Evolutionary conservation across 2,888 invertebrate species (phyloP), one percentile per base, ranked within the genome.

Genomic region (Marronus borbonicus): DNA sequence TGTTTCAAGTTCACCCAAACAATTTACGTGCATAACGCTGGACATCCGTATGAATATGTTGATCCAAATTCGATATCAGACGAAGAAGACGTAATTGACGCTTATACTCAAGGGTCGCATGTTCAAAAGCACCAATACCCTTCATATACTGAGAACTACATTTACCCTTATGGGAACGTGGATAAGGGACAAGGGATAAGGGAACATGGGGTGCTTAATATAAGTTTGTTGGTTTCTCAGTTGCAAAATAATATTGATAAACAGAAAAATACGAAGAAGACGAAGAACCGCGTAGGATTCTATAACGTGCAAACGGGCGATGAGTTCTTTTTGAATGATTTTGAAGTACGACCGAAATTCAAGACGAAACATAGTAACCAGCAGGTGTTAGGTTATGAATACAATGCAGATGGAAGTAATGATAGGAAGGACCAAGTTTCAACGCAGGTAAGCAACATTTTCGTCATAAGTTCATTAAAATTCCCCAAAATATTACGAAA

Each of bases 221-320:
- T 55, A 5, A 70, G n/a, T n/a, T 36, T 58, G 8, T 55, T 70
- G 31, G 36, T 8, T 10, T 31, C 31, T 8, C 17, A 55, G 8
- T 20, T 24, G 14, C 69, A 36, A 1, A 31, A 5, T 24, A 3
- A 7, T 50, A 7, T n/a, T 3, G 52, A 52, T 17, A 17, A n/a
- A 7, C 20, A n/a, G 5, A 58, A 14, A 17, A 49, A 49, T 2
- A 58, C 10, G 31, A 62, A 62, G 20, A 72, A 39, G 14, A 72
- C 28, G 14, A 64, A 64, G 31, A 50, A 75, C 36, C 66, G 62
- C 0, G 20, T 79, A 7, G 79, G 79, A 20, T 66, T 79, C 50
- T 79, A 79, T 52, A 76, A 79, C 28, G 79, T 79, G n/a, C 76
- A 79, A 77, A 79, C 76, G 28, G 79, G 79, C 0, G 79, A 79